Evolutionary conservation across 2,797 vertebrate species (phyloP), one percentile per base, ranked within the genome.

Genomic region (Liasis olivaceus): DNA sequence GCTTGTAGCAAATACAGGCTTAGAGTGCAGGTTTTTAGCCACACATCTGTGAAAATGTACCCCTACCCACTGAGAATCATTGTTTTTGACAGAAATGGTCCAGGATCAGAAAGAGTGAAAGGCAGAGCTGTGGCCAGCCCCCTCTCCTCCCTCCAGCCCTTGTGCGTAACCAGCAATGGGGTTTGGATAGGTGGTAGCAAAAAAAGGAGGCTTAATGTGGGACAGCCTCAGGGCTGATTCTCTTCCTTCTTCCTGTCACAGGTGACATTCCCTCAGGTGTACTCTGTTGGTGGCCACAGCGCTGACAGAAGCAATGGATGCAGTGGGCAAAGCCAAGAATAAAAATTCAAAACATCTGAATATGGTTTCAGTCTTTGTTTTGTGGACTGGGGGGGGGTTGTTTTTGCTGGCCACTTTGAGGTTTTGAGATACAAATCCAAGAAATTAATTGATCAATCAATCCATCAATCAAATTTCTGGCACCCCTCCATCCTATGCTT

Each of bases 71-170:
- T 5, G 94, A 93, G n/a, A 95, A 84, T 94, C 90, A 97, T 96
- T 0, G 51, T 95, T 92, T 94, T 14, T 97, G 97, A 97, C 97
- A 97, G 92, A 9, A 2, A 60, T 8, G 92, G 87, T 91, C 92
- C 20, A 0, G 85, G 93, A 95, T 95, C 51, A 95, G 93, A 93
- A 94, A 77, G 92, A 89, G 66, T 93, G 20, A 47, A 89, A 85
- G 93, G 84, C 66, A 93, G 88, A 90, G 87, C 3, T 20, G 42
- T 28, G 47, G 3, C 63, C 56, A 1, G 2, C 54, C 58, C 66
- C 54, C 86, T 31, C 12, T 22, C 24, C 42, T 64, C 63, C 54
- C 88, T 42, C 4, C 12, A 24, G 22, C 63, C 89, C 94, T 92
- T 0, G 0, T 77, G 0, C 56, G 60, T 91, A 14, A 87, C 89